Conservation (phyloP, 1,140 invertebrate species). For the Drosophila aff. region DNA sequence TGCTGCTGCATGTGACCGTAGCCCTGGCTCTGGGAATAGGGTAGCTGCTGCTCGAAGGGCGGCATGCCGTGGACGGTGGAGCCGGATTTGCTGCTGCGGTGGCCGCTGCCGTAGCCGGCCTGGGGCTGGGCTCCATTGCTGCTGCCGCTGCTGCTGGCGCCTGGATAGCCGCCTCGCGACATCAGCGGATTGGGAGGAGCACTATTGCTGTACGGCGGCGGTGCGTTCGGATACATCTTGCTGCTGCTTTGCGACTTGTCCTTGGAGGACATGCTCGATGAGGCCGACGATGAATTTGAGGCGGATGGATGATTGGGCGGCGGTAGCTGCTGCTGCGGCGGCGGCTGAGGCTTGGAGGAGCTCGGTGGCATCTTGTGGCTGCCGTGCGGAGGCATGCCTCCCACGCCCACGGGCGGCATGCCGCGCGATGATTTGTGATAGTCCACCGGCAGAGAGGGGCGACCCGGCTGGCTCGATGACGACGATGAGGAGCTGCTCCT, state of each 20-base stretch:
- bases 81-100: conserved; percentile 73
- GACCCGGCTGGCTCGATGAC: conserved; percentile 52
- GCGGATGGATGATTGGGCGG: conserved; percentile 44
- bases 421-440: conserved; percentile 71
- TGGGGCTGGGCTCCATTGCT: conserved; percentile 30
- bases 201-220: conserved; percentile 63
- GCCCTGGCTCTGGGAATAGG: conserved; percentile 68
- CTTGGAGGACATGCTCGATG: conserved; percentile 57
- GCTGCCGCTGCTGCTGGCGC: conserved; percentile 47
- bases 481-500: conserved; percentile 25
- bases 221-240: conserved; percentile 73
- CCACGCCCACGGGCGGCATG: conserved; percentile 60
- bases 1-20: conserved; percentile 64
- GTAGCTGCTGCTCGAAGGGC: conserved; percentile 68
- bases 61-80: conserved; percentile 75
- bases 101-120: conserved; percentile 49
- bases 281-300: conserved; percentile 39
- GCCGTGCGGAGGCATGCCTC: conserved; percentile 51
- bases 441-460: conserved; percentile 65
- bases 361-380: conserved; percentile 66
- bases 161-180: conserved; percentile 66
- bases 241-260: conserved; percentile 63
- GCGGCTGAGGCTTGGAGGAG: conserved; percentile 52
- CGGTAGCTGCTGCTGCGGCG: conserved; percentile 39
- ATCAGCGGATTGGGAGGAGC: conserved; percentile 58